Evolutionary conservation across 2,797 vertebrate species (phyloP), one percentile per base, ranked within the genome.

Genomic region (Chanos chanos): DNA sequence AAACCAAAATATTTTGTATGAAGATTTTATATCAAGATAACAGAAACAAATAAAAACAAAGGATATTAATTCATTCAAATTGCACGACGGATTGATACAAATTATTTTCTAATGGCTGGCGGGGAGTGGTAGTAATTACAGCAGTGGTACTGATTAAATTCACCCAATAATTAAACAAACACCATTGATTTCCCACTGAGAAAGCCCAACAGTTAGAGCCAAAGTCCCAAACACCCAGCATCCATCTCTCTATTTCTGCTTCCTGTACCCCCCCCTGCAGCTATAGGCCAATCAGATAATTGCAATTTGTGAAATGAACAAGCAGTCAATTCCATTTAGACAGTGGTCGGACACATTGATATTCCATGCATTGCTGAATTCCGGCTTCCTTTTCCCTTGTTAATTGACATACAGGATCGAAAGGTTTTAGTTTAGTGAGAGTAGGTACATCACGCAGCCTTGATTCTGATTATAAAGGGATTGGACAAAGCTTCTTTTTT

Each of bases 81-180:
- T 16, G 30, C 39, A 33, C 39, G 71, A 81, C 70, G 43, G 65
- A 68, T 79, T 68, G 76, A 80, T 82, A 67, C 63, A 45, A 83
- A 86, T 79, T 66, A 83, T 81, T 83, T 85, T 77, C 71, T 81
- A 81, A 87, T 81, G 79, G 81, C 82, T 79, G 75, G 64, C 67
- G 81, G 86, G 77, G 87, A 82, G 83, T 76, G 77, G 77, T 79
- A 83, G 84, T 88, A 85, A 85, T 84, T 85, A 88, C 79, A 77
- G 76, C 81, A 79, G 82, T 75, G 81, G 64, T 21, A 58, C 81
- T 89, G 85, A 90, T 89, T 90, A 84, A 85, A 87, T 89, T 85
- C 79, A 80, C 75, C 82, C 86, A 87, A 84, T 89, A 88, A 90
- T 89, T 91, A 89, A 86, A 84, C 86, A 86, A 87, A 89, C 83